Base-by-base conservation (phyloP, 2,888 invertebrate species). In the Strigamia transsilvanica region DNA sequence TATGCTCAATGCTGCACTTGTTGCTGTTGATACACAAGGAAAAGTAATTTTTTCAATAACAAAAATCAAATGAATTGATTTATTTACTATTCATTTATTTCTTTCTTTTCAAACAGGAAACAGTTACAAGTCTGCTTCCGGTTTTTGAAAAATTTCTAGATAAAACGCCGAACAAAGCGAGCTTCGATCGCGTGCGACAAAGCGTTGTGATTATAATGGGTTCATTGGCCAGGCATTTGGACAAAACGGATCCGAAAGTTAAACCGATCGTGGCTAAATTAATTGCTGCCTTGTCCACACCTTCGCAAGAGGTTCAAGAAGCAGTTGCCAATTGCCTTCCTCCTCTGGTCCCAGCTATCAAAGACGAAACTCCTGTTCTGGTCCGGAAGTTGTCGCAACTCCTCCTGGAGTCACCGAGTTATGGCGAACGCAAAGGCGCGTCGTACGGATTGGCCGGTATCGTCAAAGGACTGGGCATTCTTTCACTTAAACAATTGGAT, bases 201-300 rank as follows among this genome's bases (percentile, higher is more conserved):
- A 94, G 97, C 84, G 97, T 99, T 82, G 97, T 99, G 82, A 94
- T 99, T 87, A 90, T 99, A 82, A 97, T 99, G 94, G 99, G 99
- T 5, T 96, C 96, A 0, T 90, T 99, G 85, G 99, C 99, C n/a
- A 92, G 96, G 73, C 98, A 99, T 91, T 91, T 99, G 86, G 96
- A 95, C 85, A 94, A 95, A 84, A 93, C 93, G 84, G 97, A 98
- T 89, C 91, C 93, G 3, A 91, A 96, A 86, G 94, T 98, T 85
- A 94, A 94, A 87, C 97, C 98, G n/a, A 99, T 99, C 86, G 94
- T 99, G 10, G 92, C 93, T 85, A 91, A 98, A 83, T 90, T 99
- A 78, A 92, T 99, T 81, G 93, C 95, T 80, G 95, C 98, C 0
- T 90, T 99, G 5, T 94, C 95, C 46, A 99, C 99, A 56, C 99